Base-by-base conservation (phyloP, 2,888 invertebrate species). In the Leucozona laternaria region DNA sequence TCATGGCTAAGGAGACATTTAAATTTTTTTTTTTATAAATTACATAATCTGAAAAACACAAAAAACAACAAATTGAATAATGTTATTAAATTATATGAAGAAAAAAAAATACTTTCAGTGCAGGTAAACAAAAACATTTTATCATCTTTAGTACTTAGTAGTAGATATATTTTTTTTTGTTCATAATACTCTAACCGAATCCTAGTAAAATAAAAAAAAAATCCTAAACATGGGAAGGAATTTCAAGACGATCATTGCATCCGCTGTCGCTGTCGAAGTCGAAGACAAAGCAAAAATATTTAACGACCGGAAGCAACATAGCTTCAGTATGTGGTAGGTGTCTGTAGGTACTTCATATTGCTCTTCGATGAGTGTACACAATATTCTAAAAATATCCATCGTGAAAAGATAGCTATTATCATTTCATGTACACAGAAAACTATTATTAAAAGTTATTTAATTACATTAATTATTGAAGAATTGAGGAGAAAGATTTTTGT, bases 1-100 rank as follows among this genome's bases (percentile, higher is more conserved):
- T 11, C 75, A 71, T 43, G 58, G 43, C 17, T 76, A 66, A 79
- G 75, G 75, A 75, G 79, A 50, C 20, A 57, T 45, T 40, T 68
- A 13, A 15, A 66, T 31, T 48, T 31, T 17, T 48, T 68, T 20
- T 48, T 20, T 10, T 50, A 4, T 25, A 20, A 20, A 28, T 50
- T 55, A 17, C 34, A 43, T 62, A 15, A 48, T 53, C 15, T 45
- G 8, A 34, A 71, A 62, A 58, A 64, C 62, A 3, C 11, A 34
- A 66, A 45, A 28, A 66, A 73, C 28, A 28, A 64, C 31, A 34
- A 66, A 50, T 66, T 66, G 22, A 31, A 64, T 45, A 45, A 64
- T 66, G 34, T 66, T 22, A 66, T 34, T 13, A 28, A 79, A 66
- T 20, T 15, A 50, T 31, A 10, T 13, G 15, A 13, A 50, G n/a